phyloP scores from a whole-genome alignment of 1,140 invertebrate species.

The Drosophila parvula region DNA sequence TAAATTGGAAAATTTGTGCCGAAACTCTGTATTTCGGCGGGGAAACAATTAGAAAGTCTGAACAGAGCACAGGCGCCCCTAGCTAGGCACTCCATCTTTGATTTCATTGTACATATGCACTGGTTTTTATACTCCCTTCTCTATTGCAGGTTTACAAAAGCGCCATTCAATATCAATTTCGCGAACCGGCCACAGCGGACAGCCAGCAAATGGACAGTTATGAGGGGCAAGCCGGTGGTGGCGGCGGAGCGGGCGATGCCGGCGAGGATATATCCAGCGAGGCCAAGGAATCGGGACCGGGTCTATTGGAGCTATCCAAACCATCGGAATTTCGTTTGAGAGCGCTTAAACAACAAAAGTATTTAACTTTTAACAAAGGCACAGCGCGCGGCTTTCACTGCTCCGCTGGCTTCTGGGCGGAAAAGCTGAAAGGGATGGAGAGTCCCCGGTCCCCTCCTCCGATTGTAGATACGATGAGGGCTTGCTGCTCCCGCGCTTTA shows the following conservation, averaged over 20 bases:
- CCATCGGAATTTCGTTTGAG: conserved; percentile 84
- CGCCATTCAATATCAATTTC: conserved; percentile 83
- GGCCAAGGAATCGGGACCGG: conserved; percentile 74
- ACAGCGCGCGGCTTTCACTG: conserved; percentile 50
- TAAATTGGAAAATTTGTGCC: conserved; percentile 72
- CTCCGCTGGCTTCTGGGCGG: conserved; percentile 38
- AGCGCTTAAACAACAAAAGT: conserved; percentile 84
- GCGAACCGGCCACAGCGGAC: conserved; percentile 75
- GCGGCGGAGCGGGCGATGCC: conserved; percentile 52
- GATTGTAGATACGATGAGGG: conserved; percentile 5
- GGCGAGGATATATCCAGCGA: conserved; percentile 69
- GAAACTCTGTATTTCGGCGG: conserved; percentile 57
- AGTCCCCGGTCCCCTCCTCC: not conserved
- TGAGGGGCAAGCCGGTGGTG: conserved; percentile 47
- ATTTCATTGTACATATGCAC: conserved; percentile 34
- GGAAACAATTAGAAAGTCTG: conserved; percentile 73
- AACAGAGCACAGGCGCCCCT: conserved; percentile 26
- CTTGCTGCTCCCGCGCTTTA: conserved; percentile 62
- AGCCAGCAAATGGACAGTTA: conserved; percentile 67
- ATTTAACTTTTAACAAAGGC: conserved; percentile 82
- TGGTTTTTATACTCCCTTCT: conserved; percentile 12
- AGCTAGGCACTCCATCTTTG: conserved; percentile 9
- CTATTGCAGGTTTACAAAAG: conserved; percentile 68
- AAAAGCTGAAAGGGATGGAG: not conserved
- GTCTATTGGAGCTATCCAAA: conserved; percentile 82